Conservation (phyloP, 1,140 invertebrate species). For the Apis cerana region DNA sequence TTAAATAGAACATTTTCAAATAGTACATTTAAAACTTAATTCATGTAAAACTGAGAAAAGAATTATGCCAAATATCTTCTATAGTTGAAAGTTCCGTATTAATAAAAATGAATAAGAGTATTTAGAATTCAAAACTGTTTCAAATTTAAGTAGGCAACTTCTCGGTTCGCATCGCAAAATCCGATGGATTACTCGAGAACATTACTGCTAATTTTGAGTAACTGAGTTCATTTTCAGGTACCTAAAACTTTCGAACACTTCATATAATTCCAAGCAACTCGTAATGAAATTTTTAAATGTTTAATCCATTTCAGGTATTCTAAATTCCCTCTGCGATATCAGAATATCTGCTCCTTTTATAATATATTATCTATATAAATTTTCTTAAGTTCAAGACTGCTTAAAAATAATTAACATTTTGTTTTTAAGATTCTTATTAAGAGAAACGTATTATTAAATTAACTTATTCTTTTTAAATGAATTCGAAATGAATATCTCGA, state of each 20-base stretch:
- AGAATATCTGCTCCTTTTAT: not conserved
- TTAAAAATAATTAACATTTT: not conserved
- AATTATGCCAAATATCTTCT: no score
- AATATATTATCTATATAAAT: not conserved
- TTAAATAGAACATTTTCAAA: not conserved
- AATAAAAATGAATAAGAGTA: constrained; percentile 27
- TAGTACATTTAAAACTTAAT: not conserved
- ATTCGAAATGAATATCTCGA: no score
- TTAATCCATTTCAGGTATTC: constrained; percentile 14
- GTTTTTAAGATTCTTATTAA: not conserved
- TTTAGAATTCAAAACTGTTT: constrained; percentile 24
- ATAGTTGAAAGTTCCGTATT: not conserved
- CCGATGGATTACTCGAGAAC: constrained; percentile 44
- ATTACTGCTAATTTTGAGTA: constrained; percentile 48
- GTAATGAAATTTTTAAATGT: constrained; percentile 38
- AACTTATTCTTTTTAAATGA: no score
- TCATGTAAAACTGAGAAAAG: not conserved
- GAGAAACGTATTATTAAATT: no score
- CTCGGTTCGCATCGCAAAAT: constrained; percentile 25
- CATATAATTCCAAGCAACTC: constrained; percentile 31
- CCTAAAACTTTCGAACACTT: constrained; percentile 37
- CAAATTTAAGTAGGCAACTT: constrained; percentile 35
- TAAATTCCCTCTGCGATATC: not conserved
- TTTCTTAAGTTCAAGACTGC: not conserved
- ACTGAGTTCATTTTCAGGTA: constrained; percentile 34